phyloP scores from a whole-genome alignment of 2,888 invertebrate genomes.

The Candidula unifasciata region DNA sequence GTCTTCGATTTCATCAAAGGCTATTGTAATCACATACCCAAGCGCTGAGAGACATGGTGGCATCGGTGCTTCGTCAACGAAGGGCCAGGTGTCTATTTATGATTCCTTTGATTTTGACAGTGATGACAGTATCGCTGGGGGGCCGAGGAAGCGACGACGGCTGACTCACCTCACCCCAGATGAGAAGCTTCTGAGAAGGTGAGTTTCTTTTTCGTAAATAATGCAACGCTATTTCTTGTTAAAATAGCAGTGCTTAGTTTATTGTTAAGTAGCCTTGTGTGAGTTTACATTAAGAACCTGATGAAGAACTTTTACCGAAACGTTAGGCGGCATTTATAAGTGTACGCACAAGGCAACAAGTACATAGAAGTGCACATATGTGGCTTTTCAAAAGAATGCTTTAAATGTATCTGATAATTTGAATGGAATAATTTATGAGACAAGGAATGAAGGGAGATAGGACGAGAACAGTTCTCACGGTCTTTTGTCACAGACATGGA shows the following conservation, averaged over 20 bases:
- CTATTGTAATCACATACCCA: constrained; percentile 53
- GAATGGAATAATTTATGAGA: too few relatives aligned
- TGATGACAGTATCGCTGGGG: constrained; percentile 50
- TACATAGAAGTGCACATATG: too few relatives aligned
- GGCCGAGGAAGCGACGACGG: constrained; percentile 77
- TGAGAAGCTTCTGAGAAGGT: constrained; percentile 78
- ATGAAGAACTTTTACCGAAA: background rate
- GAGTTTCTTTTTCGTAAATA: constrained; percentile 6
- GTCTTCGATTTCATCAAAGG: constrained; percentile 48
- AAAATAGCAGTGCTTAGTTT: background rate
- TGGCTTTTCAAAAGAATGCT: too few relatives aligned
- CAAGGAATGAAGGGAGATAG: too few relatives aligned
- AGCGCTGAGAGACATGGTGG: constrained; percentile 29
- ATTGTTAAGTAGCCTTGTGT: background rate
- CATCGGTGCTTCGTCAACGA: constrained; percentile 57
- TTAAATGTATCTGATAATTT: too few relatives aligned
- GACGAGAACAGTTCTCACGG: too few relatives aligned
- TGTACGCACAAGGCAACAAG: too few relatives aligned
- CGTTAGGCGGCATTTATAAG: background rate
- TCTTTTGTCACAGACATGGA: too few relatives aligned
- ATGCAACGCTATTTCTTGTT: background rate
- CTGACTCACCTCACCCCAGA: constrained; percentile 79
- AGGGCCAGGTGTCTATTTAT: constrained; percentile 43
- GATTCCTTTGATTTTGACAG: constrained; percentile 50
- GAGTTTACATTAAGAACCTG: background rate